Percentiles rank a stretch among this genome's conserved stretches.
phyloP scores from a whole-genome alignment of 2,888 invertebrate species.

The Graphium colonna region DNA sequence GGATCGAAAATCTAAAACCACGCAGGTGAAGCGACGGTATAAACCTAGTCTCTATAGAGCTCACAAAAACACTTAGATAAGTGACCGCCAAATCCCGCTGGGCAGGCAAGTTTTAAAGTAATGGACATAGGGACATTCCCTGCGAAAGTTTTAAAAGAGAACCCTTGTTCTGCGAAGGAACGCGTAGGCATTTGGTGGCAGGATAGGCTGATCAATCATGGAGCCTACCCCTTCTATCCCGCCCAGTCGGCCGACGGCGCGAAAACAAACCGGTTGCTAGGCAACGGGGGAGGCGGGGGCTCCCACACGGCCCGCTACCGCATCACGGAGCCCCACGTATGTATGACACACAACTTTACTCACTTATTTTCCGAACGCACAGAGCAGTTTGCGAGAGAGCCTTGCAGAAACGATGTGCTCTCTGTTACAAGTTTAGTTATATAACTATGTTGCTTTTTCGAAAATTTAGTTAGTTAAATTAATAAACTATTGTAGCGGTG shows the following conservation, averaged over 20 bases:
- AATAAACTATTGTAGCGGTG: too few species aligned
- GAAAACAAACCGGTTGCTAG: conserved; percentile 75
- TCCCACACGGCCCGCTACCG: conserved; percentile 49
- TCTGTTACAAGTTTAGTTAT: neutral
- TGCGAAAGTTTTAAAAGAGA: conserved; percentile 35
- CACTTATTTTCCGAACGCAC: conserved; percentile 33
- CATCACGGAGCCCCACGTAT: conserved; percentile 60
- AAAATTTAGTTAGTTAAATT: too few species aligned
- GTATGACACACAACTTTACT: conserved; percentile 50
- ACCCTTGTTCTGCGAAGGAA: conserved; percentile 42
- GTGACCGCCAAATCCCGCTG: conserved; percentile 6
- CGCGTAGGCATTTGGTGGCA: conserved; percentile 66
- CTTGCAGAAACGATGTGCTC: neutral
- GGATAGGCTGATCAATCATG: conserved; percentile 80
- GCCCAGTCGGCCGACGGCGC: conserved; percentile 64
- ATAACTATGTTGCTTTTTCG: neutral
- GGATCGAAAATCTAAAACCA: too few species aligned
- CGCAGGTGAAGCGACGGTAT: too few species aligned
- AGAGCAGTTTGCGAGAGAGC: conserved; percentile 18
- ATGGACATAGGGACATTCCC: conserved; percentile 17
- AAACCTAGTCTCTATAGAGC: too few species aligned
- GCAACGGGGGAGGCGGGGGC: conserved; percentile 51
- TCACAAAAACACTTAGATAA: neutral
- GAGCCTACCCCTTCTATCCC: conserved; percentile 77
- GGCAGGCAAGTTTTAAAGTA: conserved; percentile 16